A percentile compares a stretch with the other conserved stretches of the same genome.
Conservation (phyloP, 53 echinoderm and acorn worm genomes). For the Echinometra lucunter region DNA sequence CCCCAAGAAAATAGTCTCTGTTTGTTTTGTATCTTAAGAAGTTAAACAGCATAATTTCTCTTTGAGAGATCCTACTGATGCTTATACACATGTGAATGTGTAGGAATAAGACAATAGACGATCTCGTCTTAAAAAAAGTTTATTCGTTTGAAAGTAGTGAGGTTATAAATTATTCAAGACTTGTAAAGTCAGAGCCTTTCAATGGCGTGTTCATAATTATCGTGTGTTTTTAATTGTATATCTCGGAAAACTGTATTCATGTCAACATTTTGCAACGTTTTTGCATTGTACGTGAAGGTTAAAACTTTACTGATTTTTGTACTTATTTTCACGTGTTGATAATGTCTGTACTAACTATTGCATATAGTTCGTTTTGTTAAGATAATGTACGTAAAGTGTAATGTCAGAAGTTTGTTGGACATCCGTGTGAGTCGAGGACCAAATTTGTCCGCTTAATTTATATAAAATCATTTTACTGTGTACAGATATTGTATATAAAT, state of each 20-base stretch:
- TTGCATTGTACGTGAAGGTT: not conserved
- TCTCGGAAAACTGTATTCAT: not conserved
- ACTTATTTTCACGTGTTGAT: conserved; percentile 14
- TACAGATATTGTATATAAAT: conserved; percentile 58
- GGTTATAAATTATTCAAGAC: conserved; percentile 62
- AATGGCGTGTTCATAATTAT: conserved; percentile 1
- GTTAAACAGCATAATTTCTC: not conserved
- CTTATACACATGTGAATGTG: not conserved
- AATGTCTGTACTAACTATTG: conserved; percentile 54
- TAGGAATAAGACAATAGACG: conserved; percentile 45
- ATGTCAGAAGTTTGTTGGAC: not conserved
- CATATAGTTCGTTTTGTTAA: conserved; percentile 18
- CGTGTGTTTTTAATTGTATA: conserved; percentile 14
- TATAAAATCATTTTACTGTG: conserved; percentile 23
- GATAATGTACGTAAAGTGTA: conserved; percentile 48
- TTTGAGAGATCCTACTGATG: not conserved
- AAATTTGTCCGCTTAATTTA: conserved; percentile 26
- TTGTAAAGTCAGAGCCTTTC: conserved; percentile 21
- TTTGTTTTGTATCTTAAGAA: not conserved
- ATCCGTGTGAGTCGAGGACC: conserved; percentile 22
- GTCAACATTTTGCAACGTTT: not conserved
- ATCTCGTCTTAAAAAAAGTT: conserved; percentile 61
- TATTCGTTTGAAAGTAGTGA: conserved; percentile 21
- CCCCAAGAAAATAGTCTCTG: not conserved
- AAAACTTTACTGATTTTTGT: conserved; percentile 4